These are phyloP conservation scores for Eucidaris tribuloides DNA, from an alignment of 35 echinoderm and acorn worm species.

Conservation along the genomic window DNA sequence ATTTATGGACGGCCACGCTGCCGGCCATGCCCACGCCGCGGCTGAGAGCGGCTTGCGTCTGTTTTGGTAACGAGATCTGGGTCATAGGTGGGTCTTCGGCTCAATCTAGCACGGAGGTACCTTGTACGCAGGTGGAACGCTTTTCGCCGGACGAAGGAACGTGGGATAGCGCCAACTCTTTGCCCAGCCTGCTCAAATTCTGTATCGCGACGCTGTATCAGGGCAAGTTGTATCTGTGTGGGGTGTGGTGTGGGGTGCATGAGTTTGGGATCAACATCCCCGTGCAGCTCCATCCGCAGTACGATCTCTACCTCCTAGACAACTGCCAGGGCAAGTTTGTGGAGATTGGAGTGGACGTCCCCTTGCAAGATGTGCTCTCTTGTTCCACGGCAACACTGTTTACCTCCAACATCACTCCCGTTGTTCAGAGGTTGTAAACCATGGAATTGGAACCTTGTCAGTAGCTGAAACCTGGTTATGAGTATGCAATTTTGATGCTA, in stretches of 20 bases:
- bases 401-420: slow-evolving; percentile 7
- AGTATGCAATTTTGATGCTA: too few relatives aligned
- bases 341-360: slow-evolving; percentile 54
- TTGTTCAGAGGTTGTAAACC: slow-evolving; percentile 8
- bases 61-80: slow-evolving; percentile 52
- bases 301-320: slow-evolving; percentile 55
- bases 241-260: slow-evolving; percentile 64
- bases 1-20: slow-evolving; percentile 54
- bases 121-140: slow-evolving; percentile 40
- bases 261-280: slow-evolving; percentile 53
- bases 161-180: slow-evolving; percentile 21
- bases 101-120: slow-evolving; percentile 26
- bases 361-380: slow-evolving; percentile 47
- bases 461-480: too few relatives aligned
- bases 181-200: slow-evolving; percentile 48
- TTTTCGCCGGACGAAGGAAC: slow-evolving; percentile 27
- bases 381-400: slow-evolving; percentile 49
- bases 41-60: slow-evolving; percentile 24
- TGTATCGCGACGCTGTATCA: slow-evolving; percentile 41
- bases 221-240: slow-evolving; percentile 57
- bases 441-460: too few relatives aligned
- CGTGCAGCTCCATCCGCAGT: slow-evolving; percentile 50
- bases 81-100: slow-evolving; percentile 57
- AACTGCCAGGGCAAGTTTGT: background rate
- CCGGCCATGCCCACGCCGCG: slow-evolving; percentile 65